Base-by-base conservation (phyloP, 1,140 invertebrate species). In the Sesamia nonagrioides region DNA sequence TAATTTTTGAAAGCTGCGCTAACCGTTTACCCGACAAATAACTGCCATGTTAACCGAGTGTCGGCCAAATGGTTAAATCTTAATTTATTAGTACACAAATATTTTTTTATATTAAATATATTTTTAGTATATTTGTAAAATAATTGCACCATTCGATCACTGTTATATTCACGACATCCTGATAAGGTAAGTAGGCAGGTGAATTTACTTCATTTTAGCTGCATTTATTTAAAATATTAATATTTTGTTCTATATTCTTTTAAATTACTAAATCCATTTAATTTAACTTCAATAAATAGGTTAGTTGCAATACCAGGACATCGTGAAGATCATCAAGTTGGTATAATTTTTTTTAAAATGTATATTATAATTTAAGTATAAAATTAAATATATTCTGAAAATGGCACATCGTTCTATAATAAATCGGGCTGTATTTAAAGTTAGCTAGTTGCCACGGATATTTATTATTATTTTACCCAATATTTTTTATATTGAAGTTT, bases 121-220 rank as follows among this genome's bases (percentile, higher is more conserved):
- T 42, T 66, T 75, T 66, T 77, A 77, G 61, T 40, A 68, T 54
- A 63, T 77, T 77, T 77, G 17, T 66, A 50, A 54, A 69, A 54
- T 77, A 77, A 77, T 75, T 75, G 73, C 73, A 75, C 73, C 73
- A 61, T 60, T 9, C 7, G 27, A 75, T 50, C 73, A 75, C 56
- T 75, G 58, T 75, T 72, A 27, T 50, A 6, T 52, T 71, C 17
- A 7, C 48, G 27, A 6, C 42, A 15, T 48, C 35, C 58, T 63
- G 56, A 45, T 75, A 48, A 27, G 9, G 21, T n/a, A n/a, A n/a
- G n/a, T n/a, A 27, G 18, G 54, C 13, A 33, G 21, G 18, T 45
- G 33, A 13, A 35, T 1, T 48, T 13, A 45, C 6, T 27, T 27
- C 15, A n/a, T 17, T 21, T 7, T 3, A 3, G 37, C n/a, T n/a